phyloP scores from a whole-genome alignment of 2,888 invertebrate species.

The Conus canariensis region DNA sequence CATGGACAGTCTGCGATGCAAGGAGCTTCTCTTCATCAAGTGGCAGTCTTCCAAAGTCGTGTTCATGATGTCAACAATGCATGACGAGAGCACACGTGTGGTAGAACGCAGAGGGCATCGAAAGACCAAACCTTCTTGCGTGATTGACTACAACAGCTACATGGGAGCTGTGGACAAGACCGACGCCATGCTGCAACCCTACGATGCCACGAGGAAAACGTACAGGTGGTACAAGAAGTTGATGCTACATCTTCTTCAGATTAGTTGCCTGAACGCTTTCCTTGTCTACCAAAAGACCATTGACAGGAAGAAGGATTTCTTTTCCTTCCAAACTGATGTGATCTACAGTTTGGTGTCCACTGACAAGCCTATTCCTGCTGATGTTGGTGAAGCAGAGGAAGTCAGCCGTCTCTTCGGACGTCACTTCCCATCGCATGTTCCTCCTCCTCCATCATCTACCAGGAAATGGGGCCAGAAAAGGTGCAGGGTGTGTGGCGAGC shows the following conservation, averaged over 20 bases:
- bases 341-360: background rate
- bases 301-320: background rate
- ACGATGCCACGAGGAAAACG: constrained; percentile 29
- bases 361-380: background rate
- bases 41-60: too few species aligned
- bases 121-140: background rate
- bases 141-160: background rate
- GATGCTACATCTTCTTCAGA: background rate
- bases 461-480: background rate
- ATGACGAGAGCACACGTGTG: too few species aligned
- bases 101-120: background rate
- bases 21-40: background rate
- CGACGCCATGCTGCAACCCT: constrained; percentile 1
- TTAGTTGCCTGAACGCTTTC: background rate
- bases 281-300: background rate
- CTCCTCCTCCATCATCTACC: too few species aligned
- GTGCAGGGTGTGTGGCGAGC: background rate
- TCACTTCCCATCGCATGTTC: background rate
- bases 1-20: background rate
- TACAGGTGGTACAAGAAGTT: constrained; percentile 38
- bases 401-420: background rate
- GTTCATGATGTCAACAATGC: too few species aligned
- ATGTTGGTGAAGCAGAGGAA: background rate
- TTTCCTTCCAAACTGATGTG: background rate
- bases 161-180: constrained; percentile 1